Evolutionary conservation across 2,113 vertebrate species (phyloP).

Genomic region (Ceyx melanurus): DNA sequence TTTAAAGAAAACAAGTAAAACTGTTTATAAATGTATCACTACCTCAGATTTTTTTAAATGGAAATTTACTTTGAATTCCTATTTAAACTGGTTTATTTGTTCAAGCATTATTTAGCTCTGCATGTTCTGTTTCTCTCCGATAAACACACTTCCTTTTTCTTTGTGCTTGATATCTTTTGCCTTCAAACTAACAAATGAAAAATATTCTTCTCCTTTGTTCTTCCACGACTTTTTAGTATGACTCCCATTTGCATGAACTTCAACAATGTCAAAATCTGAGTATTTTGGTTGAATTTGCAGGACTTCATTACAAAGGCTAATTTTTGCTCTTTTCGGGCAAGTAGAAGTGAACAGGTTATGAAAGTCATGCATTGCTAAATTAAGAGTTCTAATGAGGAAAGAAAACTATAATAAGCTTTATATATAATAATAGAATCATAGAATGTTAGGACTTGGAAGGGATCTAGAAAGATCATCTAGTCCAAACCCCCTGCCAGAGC

Average conservation of each 20-base stretch:
- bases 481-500: too few species aligned
- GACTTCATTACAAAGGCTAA: neutral
- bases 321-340: neutral
- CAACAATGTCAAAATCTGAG: neutral
- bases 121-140: neutral
- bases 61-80: neutral
- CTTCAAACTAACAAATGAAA: neutral
- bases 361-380: neutral
- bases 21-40: neutral
- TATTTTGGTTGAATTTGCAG: neutral
- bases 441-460: too few species aligned
- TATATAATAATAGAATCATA: too few species aligned
- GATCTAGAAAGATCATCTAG: too few species aligned
- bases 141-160: neutral
- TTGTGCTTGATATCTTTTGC: neutral
- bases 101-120: neutral
- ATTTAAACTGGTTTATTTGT: neutral
- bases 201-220: neutral
- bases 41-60: neutral
- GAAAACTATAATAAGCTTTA: neutral
- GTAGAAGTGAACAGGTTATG: neutral
- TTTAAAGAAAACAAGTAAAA: neutral
- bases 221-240: neutral
- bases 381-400: neutral
- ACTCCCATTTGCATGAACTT: neutral